Evolutionary conservation across 2,797 vertebrate genomes (phyloP), one percentile per base, ranked within the genome.

Genomic region (Poeciliopsis paucimaculata): DNA sequence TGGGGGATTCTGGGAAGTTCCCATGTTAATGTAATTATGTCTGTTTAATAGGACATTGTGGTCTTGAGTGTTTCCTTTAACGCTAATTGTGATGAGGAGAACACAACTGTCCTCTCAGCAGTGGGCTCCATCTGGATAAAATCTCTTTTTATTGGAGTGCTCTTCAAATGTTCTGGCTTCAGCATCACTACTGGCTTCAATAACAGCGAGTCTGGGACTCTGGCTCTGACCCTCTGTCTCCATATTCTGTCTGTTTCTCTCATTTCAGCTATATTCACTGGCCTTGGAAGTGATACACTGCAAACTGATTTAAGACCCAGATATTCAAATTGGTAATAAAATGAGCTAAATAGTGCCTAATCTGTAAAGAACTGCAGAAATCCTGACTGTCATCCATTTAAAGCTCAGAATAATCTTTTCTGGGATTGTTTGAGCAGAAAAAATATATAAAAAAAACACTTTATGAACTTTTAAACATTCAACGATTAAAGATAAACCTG

Each of bases 151-250:
- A 88, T 89, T 90, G 87, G 89, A 88, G 72, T 13, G 64, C 57
- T 84, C 79, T 90, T 89, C 87, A 84, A 86, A 91, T 82, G 75
- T 73, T 82, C 75, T 82, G 77, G 75, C 80, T 85, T 91, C 77
- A 81, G 76, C 31, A 82, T 87, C 23, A 51, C 90, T 87, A 79
- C 83, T 87, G 86, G 86, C 82, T 91, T 83, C 85, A 90, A 89
- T 86, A 90, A 86, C 88, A 77, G 91, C 89, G 46, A 43, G 91
- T 93, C 90, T 90, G 94, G 92, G 94, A 94, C 93, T 93, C 96
- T 88, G 86, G 77, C 86, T 47, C 31, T 62, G 78, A 74, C 79
- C 26, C 89, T 45, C 84, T 93, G 89, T 93, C 84, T 91, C 60
- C 80, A 49, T 75, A 70, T 53, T 75, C 34, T 74, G 78, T 90